phyloP scores from a whole-genome alignment of 2,888 invertebrate species.

The Cephus rjabovi region DNA sequence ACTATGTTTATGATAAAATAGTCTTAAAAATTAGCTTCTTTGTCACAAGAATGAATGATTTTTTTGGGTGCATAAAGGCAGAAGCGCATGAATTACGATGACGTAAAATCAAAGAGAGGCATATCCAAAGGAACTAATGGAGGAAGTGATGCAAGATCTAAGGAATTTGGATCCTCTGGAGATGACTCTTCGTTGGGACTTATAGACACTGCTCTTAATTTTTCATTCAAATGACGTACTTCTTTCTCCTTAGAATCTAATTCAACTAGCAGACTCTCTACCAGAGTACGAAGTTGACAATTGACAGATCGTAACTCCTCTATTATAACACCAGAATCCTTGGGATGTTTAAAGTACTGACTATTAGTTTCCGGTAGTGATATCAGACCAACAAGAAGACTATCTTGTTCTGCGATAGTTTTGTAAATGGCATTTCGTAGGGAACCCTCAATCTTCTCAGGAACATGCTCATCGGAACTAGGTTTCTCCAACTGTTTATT shows the following conservation, averaged over 20 bases:
- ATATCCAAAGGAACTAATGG: constrained; percentile 73
- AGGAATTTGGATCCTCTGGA: constrained; percentile 48
- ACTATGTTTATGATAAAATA: too few species aligned
- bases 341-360: constrained; percentile 70
- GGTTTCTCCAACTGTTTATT: constrained; percentile 47
- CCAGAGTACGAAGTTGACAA: constrained; percentile 71
- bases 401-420: constrained; percentile 78
- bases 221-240: constrained; percentile 71
- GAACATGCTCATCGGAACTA: constrained; percentile 24
- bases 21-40: too few species aligned
- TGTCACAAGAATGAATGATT: too few species aligned
- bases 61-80: too few species aligned
- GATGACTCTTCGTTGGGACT: constrained; percentile 45
- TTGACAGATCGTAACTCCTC: constrained; percentile 77
- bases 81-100: constrained; percentile 4
- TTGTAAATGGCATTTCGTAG: constrained; percentile 69
- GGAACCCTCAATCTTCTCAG: constrained; percentile 44
- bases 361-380: constrained; percentile 38
- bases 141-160: constrained; percentile 63
- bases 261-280: constrained; percentile 73
- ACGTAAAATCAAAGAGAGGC: constrained; percentile 71
- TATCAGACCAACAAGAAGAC: constrained; percentile 55
- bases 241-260: constrained; percentile 77
- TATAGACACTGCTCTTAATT: constrained; percentile 60
- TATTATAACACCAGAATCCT: constrained; percentile 73